These are phyloP conservation scores for Diprion similis DNA, from an alignment of 1,140 invertebrate genomes.

Conservation along the genomic window DNA sequence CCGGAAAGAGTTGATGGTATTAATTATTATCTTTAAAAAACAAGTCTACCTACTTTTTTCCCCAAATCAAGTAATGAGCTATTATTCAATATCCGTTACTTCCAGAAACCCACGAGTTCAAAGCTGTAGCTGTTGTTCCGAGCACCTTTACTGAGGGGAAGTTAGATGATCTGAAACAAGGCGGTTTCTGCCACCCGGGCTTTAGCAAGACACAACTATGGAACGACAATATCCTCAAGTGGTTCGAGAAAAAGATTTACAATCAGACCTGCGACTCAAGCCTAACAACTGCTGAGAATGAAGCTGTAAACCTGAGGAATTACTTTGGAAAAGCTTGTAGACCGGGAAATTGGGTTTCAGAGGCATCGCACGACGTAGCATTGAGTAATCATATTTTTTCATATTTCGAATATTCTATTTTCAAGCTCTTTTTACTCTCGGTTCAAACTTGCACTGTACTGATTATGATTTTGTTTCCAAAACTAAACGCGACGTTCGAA, in stretches of 20 bases:
- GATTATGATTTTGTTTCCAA: no score
- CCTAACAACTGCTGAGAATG: slow-evolving; percentile 63
- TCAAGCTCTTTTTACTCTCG: no score
- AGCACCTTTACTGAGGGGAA: slow-evolving; percentile 45
- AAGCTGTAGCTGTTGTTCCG: slow-evolving; percentile 66
- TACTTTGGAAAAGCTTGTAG: slow-evolving; percentile 71
- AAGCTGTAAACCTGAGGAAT: slow-evolving; percentile 59
- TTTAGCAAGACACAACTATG: slow-evolving; percentile 62
- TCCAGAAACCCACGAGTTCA: slow-evolving; percentile 63
- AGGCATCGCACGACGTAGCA: slow-evolving; percentile 58
- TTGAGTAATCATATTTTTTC: slow-evolving; percentile 64
- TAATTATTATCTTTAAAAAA: slow-evolving; percentile 13
- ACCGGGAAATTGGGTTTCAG: slow-evolving; percentile 70
- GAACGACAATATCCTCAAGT: slow-evolving; percentile 66
- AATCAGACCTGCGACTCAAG: slow-evolving; percentile 32
- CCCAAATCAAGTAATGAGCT: not conserved
- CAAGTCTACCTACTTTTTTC: not conserved
- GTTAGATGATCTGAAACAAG: slow-evolving; percentile 56
- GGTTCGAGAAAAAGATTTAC: slow-evolving; percentile 62
- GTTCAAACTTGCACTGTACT: no score
- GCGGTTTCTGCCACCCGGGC: slow-evolving; percentile 71
- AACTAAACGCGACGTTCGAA: not conserved
- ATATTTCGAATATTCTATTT: no score
- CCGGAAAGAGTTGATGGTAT: slow-evolving; percentile 44
- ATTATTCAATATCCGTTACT: slow-evolving; percentile 27